phyloP scores from a whole-genome alignment of 2,888 invertebrate genomes.

The Galeruca laticollis region DNA sequence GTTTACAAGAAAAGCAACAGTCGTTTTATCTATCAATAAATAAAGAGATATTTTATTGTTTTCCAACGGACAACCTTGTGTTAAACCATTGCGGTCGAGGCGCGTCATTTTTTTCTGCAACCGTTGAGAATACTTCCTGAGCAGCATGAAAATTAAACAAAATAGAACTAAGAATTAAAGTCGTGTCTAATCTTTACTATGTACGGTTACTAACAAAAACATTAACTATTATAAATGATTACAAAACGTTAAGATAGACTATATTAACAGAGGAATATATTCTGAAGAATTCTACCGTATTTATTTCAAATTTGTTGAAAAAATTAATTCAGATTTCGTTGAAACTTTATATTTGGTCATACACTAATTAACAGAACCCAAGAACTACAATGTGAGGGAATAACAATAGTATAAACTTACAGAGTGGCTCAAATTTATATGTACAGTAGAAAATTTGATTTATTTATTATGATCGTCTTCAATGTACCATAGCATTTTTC shows the following conservation, averaged over 20 bases:
- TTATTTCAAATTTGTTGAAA: not conserved
- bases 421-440: too few species aligned
- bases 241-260: not conserved
- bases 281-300: not conserved
- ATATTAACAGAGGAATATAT: not conserved
- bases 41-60: slow-evolving; percentile 15
- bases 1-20: not conserved
- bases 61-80: slow-evolving; percentile 15
- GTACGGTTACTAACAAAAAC: not conserved
- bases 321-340: not conserved
- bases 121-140: slow-evolving; percentile 15
- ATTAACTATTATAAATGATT: not conserved
- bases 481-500: too few species aligned
- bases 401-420: too few species aligned
- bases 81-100: slow-evolving; percentile 16
- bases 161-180: slow-evolving; percentile 9
- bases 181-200: not conserved
- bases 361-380: too few species aligned
- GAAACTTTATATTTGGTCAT: too few species aligned
- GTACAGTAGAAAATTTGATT: too few species aligned
- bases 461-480: too few species aligned
- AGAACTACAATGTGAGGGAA: too few species aligned
- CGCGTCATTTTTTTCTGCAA: slow-evolving; percentile 14
- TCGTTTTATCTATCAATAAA: slow-evolving; percentile 14
- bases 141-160: not conserved